A percentile compares a stretch with the other conserved stretches of the same genome.
Evolutionary conservation across 2,113 vertebrate genomes (phyloP).

Genomic region (Tyto alba): DNA sequence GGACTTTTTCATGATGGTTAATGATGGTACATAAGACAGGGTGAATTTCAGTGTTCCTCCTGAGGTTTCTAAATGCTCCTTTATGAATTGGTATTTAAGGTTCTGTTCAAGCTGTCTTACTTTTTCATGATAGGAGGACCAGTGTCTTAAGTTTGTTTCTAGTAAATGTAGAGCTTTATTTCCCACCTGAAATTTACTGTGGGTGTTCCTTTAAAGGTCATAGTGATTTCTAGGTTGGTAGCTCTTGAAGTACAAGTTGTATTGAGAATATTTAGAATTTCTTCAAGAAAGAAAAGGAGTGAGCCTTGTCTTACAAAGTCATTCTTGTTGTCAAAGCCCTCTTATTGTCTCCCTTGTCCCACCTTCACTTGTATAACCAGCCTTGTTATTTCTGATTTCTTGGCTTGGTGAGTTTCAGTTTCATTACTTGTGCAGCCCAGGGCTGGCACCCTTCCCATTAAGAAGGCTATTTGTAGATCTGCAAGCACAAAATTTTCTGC

Average conservation of each 20-base stretch:
- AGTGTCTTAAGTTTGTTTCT: not conserved
- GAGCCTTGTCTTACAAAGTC: not conserved
- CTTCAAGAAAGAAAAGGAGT: not conserved
- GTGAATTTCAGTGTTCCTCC: not conserved
- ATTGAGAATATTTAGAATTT: not conserved
- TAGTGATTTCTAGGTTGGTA: not conserved
- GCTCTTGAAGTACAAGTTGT: not conserved
- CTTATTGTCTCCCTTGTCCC: not conserved
- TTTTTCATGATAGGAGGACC: not conserved
- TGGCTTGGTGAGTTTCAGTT: not conserved
- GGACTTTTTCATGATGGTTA: not conserved
- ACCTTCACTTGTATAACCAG: not conserved
- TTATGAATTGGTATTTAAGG: not conserved
- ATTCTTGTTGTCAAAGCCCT: slow-evolving; percentile 2
- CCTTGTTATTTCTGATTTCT: slow-evolving; percentile 18
- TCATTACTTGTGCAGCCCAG: slow-evolving; percentile 7
- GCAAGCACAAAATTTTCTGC: not conserved
- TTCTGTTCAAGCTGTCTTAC: not conserved
- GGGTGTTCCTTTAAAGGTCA: not conserved
- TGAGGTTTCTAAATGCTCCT: not conserved
- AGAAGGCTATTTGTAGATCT: not conserved
- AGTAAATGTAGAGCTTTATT: not conserved
- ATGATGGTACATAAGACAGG: not conserved
- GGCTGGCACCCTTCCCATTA: slow-evolving; percentile 23
- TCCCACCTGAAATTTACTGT: not conserved